These are phyloP conservation scores for Resseliella maxima DNA, from an alignment of 2,888 invertebrate species.

Conservation along the genomic window DNA sequence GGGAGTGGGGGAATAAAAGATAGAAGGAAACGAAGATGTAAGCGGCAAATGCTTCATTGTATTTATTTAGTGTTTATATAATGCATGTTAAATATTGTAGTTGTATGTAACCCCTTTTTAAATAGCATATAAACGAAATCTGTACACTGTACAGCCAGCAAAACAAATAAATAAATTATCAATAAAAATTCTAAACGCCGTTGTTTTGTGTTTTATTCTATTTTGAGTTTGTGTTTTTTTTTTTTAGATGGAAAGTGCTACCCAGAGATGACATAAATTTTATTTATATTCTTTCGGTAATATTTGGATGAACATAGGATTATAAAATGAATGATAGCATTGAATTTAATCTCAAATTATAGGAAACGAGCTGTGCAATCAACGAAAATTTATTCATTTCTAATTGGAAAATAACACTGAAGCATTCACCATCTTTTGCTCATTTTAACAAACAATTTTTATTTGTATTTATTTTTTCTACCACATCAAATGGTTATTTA, in stretches of 20 bases:
- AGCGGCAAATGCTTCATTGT: neutral
- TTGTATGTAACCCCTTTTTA: neutral
- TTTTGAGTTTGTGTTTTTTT: neutral
- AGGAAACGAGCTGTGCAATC: neutral
- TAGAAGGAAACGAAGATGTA: neutral
- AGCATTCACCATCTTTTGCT: neutral
- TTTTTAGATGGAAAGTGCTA: neutral
- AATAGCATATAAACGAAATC: neutral
- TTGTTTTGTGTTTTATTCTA: too few relatives aligned
- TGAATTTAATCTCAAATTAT: neutral
- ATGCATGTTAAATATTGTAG: neutral
- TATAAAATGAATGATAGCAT: neutral
- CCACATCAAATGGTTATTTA: too few relatives aligned
- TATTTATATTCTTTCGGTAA: neutral
- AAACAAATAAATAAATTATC: conserved; percentile 51
- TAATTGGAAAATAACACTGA: neutral
- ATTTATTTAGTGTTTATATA: conserved; percentile 9
- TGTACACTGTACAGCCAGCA: neutral
- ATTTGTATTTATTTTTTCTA: too few relatives aligned
- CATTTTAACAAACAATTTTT: neutral
- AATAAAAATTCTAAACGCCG: neutral
- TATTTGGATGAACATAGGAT: neutral
- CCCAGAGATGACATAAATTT: neutral
- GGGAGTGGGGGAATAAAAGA: neutral
- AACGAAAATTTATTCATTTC: neutral